phyloP scores from a whole-genome alignment of 2,797 vertebrate genomes.

The Pyrocephalus nanus region DNA sequence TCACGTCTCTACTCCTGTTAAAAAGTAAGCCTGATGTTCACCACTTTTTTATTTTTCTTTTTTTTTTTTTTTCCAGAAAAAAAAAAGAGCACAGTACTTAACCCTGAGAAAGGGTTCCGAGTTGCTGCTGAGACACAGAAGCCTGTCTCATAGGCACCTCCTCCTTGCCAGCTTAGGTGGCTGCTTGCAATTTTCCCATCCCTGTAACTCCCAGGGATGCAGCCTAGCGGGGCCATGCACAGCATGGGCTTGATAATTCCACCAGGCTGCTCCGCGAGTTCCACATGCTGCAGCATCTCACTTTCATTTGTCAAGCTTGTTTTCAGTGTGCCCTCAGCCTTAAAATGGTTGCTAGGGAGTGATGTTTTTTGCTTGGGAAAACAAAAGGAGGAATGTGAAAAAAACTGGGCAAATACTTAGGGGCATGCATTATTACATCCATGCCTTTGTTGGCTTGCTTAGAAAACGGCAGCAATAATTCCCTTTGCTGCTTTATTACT shows the following conservation, averaged over 20 bases:
- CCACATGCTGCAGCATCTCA: not conserved
- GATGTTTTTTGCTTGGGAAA: slow-evolving; percentile 13
- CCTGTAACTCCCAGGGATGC: not conserved
- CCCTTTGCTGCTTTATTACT: not conserved
- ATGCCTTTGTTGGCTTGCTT: not conserved
- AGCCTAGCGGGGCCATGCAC: not conserved
- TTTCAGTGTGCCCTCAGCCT: not conserved
- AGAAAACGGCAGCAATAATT: not conserved
- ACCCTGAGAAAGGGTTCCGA: not conserved
- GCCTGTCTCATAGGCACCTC: not conserved
- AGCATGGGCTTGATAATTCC: not conserved
- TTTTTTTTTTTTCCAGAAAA: not conserved
- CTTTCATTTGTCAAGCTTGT: not conserved
- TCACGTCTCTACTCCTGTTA: not conserved
- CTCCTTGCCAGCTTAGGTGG: not conserved
- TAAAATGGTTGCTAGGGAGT: slow-evolving; percentile 42
- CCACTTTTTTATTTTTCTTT: too few species aligned
- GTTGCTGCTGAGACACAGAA: not conserved
- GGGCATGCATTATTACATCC: not conserved
- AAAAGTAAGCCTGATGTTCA: not conserved
- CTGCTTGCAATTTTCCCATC: not conserved
- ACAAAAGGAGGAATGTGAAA: slow-evolving; percentile 33
- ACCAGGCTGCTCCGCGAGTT: not conserved
- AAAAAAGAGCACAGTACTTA: accelerated
- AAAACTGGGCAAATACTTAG: not conserved